These are phyloP conservation scores for Andrena flavipes DNA, from an alignment of 2,888 invertebrate genomes.

Conservation along the genomic window DNA sequence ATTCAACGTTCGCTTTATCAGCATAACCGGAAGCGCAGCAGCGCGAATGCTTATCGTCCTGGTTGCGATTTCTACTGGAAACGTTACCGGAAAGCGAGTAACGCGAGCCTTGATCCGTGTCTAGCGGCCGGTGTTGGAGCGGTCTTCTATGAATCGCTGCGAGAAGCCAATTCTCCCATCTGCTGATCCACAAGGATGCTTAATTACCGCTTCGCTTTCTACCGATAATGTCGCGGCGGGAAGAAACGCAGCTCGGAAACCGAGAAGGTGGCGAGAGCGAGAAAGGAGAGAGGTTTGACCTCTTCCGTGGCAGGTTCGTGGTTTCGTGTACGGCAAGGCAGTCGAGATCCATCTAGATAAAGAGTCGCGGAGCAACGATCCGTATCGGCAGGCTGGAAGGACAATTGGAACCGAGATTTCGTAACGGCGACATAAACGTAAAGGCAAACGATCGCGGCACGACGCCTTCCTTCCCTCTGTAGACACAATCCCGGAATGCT, in stretches of 20 bases:
- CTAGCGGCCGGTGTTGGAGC: neutral
- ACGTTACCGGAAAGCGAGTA: constrained; percentile 48
- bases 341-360: constrained; percentile 66
- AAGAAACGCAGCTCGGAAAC: neutral
- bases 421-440: constrained; percentile 69
- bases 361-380: constrained; percentile 63
- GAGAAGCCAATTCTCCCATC: constrained; percentile 30
- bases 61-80: constrained; percentile 33
- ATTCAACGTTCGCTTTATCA: constrained; percentile 58
- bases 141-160: constrained; percentile 53
- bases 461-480: constrained; percentile 54
- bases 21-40: constrained; percentile 68
- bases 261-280: neutral
- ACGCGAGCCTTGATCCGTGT: constrained; percentile 46
- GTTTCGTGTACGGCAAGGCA: constrained; percentile 47
- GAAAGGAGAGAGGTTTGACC: constrained; percentile 37
- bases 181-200: constrained; percentile 37
- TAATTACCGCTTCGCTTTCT: constrained; percentile 60
- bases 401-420: constrained; percentile 71
- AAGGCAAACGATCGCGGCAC: constrained; percentile 67
- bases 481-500: constrained; percentile 64
- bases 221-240: constrained; percentile 43
- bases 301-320: constrained; percentile 43
- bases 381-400: constrained; percentile 65
- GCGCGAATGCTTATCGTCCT: constrained; percentile 49